phyloP scores from a whole-genome alignment of 2,113 vertebrate genomes.

The Romanogobio albipinnatus region DNA sequence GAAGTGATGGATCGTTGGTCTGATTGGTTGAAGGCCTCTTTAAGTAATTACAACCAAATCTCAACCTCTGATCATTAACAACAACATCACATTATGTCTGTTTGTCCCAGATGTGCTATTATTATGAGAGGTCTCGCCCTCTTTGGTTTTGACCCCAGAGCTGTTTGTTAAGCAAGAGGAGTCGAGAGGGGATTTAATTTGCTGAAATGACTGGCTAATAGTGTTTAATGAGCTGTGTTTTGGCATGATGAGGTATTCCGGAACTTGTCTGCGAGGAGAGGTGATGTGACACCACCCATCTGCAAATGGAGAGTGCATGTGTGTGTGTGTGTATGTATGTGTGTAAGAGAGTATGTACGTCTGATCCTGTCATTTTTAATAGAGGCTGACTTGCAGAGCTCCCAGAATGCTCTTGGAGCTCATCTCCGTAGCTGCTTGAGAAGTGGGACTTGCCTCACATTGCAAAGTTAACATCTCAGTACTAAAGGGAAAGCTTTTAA shows the following conservation, averaged over 20 bases:
- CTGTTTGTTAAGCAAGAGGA: conserved; percentile 72
- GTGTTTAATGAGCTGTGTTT: conserved; percentile 79
- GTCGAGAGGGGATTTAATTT: conserved; percentile 74
- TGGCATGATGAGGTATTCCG: conserved; percentile 67
- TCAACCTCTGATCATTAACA: conserved; percentile 66
- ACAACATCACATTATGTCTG: conserved; percentile 64
- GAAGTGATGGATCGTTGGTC: too few species aligned
- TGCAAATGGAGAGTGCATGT: conserved; percentile 55
- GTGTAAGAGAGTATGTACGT: conserved; percentile 15
- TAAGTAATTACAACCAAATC: conserved; percentile 70
- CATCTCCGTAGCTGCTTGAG: conserved; percentile 60
- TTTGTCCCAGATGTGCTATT: conserved; percentile 69
- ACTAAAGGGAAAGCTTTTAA: conserved; percentile 60
- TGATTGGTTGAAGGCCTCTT: conserved; percentile 13
- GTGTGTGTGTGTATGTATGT: not conserved
- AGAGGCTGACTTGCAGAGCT: conserved; percentile 68
- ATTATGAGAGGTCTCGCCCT: conserved; percentile 60
- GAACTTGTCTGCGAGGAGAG: conserved; percentile 67
- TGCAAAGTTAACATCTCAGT: conserved; percentile 53
- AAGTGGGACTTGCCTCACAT: conserved; percentile 61
- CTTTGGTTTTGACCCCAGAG: conserved; percentile 72
- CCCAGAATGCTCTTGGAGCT: conserved; percentile 57
- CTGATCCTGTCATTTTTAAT: conserved; percentile 65
- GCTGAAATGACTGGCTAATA: conserved; percentile 79
- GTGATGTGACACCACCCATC: conserved; percentile 69